Conservation (phyloP, 2,888 invertebrate species). For the Cerastoderma edule region DNA sequence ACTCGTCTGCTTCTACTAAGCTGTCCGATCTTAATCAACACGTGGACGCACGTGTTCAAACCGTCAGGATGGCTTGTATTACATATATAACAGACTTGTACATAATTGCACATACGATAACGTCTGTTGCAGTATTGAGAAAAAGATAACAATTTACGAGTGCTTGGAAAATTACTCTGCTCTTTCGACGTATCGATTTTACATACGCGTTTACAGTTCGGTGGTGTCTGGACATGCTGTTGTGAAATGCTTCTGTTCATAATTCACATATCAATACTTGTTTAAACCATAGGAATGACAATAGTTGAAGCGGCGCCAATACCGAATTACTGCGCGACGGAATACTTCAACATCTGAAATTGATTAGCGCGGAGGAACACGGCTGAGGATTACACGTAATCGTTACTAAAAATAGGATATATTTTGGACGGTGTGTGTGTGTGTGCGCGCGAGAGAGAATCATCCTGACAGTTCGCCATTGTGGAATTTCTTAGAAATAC, state of each 20-base stretch:
- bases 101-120: too few relatives aligned
- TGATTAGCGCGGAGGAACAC: constrained; percentile 16
- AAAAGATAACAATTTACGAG: too few relatives aligned
- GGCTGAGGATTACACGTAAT: constrained; percentile 8
- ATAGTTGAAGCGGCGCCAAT: constrained; percentile 2
- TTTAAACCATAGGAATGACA: constrained; percentile 3
- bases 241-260: constrained; percentile 9
- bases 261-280: constrained; percentile 1
- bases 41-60: too few relatives aligned
- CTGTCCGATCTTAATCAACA: too few relatives aligned
- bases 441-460: constrained; percentile 6
- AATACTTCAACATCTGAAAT: constrained; percentile 14
- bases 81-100: too few relatives aligned
- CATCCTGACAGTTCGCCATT: constrained; percentile 33
- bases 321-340: background rate
- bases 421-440: constrained; percentile 15
- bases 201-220: background rate
- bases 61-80: too few relatives aligned
- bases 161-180: background rate
- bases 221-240: constrained; percentile 4
- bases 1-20: too few relatives aligned
- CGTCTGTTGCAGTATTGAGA: too few relatives aligned
- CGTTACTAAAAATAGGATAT: constrained; percentile 18
- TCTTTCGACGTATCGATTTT: background rate
- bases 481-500: constrained; percentile 54